Evolutionary conservation across 35 echinoderm and acorn worm genomes (phyloP).

Genomic region (Ophiothrix spiculata): DNA sequence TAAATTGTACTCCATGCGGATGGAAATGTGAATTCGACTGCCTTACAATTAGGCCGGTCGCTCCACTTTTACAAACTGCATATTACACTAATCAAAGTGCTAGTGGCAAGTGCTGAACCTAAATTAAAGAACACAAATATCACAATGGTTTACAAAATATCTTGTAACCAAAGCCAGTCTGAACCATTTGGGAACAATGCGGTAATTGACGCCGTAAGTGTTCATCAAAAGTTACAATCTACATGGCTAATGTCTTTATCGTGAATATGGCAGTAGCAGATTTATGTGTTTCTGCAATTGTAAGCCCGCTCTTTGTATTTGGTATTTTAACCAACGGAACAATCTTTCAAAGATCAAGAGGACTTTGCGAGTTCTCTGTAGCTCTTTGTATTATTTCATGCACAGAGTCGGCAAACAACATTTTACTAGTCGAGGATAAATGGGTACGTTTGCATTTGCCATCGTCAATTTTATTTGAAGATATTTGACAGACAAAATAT

Average conservation of each 20-base stretch:
- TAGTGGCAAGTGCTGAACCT: too few relatives aligned
- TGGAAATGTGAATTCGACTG: too few relatives aligned
- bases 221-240: background rate
- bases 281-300: background rate
- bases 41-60: too few relatives aligned
- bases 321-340: background rate
- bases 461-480: background rate
- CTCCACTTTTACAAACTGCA: too few relatives aligned
- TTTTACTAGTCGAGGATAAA: background rate
- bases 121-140: too few relatives aligned
- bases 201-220: background rate
- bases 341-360: background rate
- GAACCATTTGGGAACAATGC: background rate
- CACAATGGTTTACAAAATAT: too few relatives aligned
- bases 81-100: too few relatives aligned
- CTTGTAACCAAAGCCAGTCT: too few relatives aligned
- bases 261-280: background rate
- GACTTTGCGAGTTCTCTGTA: background rate
- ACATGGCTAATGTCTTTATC: background rate
- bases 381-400: background rate
- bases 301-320: background rate
- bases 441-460: background rate
- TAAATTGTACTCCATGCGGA: too few relatives aligned
- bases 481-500: background rate
- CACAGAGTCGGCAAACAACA: background rate